phyloP scores from a whole-genome alignment of 2,888 invertebrate species.

The Acrobasis repandana region DNA sequence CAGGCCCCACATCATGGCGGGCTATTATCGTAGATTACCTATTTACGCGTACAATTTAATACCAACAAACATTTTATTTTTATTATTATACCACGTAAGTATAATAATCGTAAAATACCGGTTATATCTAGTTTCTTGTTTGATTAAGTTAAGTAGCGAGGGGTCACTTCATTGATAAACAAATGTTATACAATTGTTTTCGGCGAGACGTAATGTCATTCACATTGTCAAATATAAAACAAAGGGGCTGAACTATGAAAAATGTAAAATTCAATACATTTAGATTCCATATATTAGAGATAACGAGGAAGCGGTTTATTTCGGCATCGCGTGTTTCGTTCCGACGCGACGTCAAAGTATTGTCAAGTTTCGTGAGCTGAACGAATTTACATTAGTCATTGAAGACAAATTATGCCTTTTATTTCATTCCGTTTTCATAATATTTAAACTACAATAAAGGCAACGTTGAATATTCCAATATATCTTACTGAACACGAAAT shows the following conservation, averaged over 20 bases:
- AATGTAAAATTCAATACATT: slow-evolving; percentile 22
- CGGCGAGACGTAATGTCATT: slow-evolving; percentile 29
- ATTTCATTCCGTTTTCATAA: slow-evolving; percentile 1
- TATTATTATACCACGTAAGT: neutral
- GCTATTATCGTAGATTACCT: slow-evolving; percentile 1
- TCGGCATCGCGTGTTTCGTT: slow-evolving; percentile 52
- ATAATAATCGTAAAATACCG: slow-evolving; percentile 20
- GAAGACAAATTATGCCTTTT: slow-evolving; percentile 32
- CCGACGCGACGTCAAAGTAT: slow-evolving; percentile 31
- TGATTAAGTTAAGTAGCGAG: slow-evolving; percentile 2
- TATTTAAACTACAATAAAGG: slow-evolving; percentile 5
- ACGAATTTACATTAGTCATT: slow-evolving; percentile 44
- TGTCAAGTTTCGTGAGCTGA: slow-evolving; percentile 42
- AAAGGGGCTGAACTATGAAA: slow-evolving; percentile 19
- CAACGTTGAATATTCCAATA: neutral
- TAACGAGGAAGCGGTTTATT: slow-evolving; percentile 41
- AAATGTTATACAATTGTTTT: neutral
- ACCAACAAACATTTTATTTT: neutral
- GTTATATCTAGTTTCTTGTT: slow-evolving; percentile 34
- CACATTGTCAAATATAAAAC: slow-evolving; percentile 26
- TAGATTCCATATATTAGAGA: slow-evolving; percentile 28
- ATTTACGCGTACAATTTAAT: neutral
- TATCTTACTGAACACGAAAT: slow-evolving; percentile 5
- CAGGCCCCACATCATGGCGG: neutral
- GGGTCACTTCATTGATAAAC: slow-evolving; percentile 19